These are phyloP conservation scores for Melanotaenia maccullochi DNA, from an alignment of 2,797 vertebrate genomes.

Conservation along the genomic window DNA sequence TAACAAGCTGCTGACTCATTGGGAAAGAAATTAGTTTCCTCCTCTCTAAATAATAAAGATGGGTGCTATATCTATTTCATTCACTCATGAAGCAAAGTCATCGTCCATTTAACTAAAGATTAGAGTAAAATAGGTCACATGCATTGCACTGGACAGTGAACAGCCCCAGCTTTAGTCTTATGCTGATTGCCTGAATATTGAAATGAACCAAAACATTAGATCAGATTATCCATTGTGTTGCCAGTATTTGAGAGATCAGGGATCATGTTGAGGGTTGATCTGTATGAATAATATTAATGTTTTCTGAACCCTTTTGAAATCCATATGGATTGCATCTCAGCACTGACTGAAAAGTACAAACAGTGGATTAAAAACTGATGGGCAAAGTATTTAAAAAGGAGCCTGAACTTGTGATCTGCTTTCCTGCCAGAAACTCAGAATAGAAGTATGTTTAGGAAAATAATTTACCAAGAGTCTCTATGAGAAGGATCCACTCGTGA, in stretches of 20 bases:
- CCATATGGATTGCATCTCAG: slow-evolving; percentile 29
- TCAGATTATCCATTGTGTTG: slow-evolving; percentile 17
- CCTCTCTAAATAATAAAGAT: neutral
- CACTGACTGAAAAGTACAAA: slow-evolving; percentile 4
- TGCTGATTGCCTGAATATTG: slow-evolving; percentile 18
- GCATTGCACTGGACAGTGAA: neutral
- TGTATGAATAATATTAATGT: slow-evolving; percentile 23
- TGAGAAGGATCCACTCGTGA: too few species aligned
- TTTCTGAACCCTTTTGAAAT: slow-evolving; percentile 39
- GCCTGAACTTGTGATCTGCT: neutral
- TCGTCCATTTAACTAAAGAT: neutral
- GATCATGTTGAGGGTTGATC: slow-evolving; percentile 21
- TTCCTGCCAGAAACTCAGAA: slow-evolving; percentile 10
- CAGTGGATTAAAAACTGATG: slow-evolving; percentile 1
- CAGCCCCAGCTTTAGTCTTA: neutral
- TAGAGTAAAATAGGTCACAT: neutral
- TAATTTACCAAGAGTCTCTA: too few species aligned
- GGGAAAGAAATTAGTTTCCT: slow-evolving; percentile 16
- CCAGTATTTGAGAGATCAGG: slow-evolving; percentile 14
- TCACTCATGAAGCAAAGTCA: neutral
- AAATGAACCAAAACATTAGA: slow-evolving; percentile 33
- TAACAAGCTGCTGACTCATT: slow-evolving; percentile 35
- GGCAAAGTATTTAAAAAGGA: neutral
- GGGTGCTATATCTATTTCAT: neutral
- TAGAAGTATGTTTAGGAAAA: neutral